Evolutionary conservation across 2,888 invertebrate species (phyloP), one percentile per base, ranked within the genome.

Genomic region (Furcula furcula): DNA sequence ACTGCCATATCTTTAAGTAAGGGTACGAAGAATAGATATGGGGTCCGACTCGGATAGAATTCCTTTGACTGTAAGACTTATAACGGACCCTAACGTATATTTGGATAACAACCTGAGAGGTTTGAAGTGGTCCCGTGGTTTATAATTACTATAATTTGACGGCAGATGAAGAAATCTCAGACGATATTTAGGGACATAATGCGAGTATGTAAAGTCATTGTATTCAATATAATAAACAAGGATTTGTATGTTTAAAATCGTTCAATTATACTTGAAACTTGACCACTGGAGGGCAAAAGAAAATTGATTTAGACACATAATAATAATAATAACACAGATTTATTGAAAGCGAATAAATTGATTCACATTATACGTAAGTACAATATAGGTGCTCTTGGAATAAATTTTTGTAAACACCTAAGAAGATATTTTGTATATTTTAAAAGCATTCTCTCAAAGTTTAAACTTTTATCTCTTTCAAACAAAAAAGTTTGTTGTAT

Each of bases 71-170:
- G 66, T 62, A 67, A 76, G 75, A 65, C 64, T 67, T 75, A 74
- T 84, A 88, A 87, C 86, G 84, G 81, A 79, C 88, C 86, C 86
- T 62, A 88, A 87, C 87, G 88, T 83, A 81, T 85, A 86, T 86
- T 87, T 86, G 86, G 87, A 86, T 85, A 86, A 80, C 80, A 84
- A 85, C 65, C 81, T 67, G 84, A 85, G 86, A 85, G 84, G 71
- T 75, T 64, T 87, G 67, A 74, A 88, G 87, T 85, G 80, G 76
- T 72, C 77, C 76, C 76, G 61, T 65, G 72, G 76, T 76, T 85
- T 82, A 76, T 86, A 88, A 88, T 87, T 87, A 85, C 87, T 75
- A 83, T 88, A 85, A 88, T 86, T 86, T 84, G 60, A 44, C 45
- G 64, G 77, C 76, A 84, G 84, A 86, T 82, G 81, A 83, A 80